A percentile compares a stretch with the other conserved stretches of the same genome.
Conservation (phyloP, 2,113 vertebrate genomes). For the Anhinga anhinga region DNA sequence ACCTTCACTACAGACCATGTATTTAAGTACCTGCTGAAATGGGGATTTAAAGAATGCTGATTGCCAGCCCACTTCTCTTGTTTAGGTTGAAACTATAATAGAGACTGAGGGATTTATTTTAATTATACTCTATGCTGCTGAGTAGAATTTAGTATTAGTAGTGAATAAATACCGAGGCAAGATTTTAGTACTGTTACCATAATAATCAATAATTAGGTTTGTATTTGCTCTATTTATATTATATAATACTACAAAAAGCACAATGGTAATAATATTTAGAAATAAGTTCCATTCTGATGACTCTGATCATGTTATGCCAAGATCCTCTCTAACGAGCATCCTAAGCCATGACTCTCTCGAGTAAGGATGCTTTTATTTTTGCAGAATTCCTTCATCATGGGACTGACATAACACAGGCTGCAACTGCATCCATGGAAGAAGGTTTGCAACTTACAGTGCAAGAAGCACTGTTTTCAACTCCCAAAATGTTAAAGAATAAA, state of each 20-base stretch:
- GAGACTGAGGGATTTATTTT: neutral
- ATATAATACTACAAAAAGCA: neutral
- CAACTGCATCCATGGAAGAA: slow-evolving; percentile 24
- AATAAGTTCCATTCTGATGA: neutral
- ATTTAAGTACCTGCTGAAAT: neutral
- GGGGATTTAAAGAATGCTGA: neutral
- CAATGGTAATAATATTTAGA: neutral
- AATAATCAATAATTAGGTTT: neutral
- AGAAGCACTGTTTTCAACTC: neutral
- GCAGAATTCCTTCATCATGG: neutral
- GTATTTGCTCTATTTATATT: neutral
- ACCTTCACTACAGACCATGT: neutral
- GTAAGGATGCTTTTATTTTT: neutral
- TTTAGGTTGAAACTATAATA: neutral
- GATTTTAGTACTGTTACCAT: neutral
- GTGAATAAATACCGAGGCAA: neutral
- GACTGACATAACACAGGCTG: neutral
- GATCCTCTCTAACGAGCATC: neutral
- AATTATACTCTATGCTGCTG: neutral
- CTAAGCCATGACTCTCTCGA: neutral
- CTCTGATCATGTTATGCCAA: neutral
- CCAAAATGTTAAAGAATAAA: neutral
- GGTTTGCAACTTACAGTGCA: neutral
- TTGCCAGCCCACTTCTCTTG: neutral
- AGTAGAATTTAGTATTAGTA: neutral